These are phyloP conservation scores for Nyctibius bracteatus DNA, from an alignment of 2,113 vertebrate genomes.

Conservation along the genomic window DNA sequence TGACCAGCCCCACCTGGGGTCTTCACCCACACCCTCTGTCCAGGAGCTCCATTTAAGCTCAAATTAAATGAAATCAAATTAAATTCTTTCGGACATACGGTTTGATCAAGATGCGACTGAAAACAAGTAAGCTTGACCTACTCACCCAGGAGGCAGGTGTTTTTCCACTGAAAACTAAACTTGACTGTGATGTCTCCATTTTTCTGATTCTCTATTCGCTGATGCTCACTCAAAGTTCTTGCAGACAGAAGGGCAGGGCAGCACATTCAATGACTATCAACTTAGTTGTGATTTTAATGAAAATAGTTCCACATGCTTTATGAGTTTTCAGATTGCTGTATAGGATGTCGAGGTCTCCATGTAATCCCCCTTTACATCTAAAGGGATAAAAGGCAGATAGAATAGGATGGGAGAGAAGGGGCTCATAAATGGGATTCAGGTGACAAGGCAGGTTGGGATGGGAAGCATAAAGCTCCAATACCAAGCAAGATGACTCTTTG, in stretches of 20 bases:
- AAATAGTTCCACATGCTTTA: neutral
- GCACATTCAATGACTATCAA: neutral
- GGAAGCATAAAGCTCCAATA: neutral
- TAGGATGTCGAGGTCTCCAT: neutral
- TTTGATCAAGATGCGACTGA: neutral
- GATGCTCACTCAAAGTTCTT: neutral
- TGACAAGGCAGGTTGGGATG: neutral
- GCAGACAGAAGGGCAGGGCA: neutral
- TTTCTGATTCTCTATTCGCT: neutral
- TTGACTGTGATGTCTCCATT: neutral
- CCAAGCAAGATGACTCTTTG: neutral
- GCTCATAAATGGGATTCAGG: neutral
- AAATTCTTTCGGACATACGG: neutral
- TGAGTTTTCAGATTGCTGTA: neutral
- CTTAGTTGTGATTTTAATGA: neutral
- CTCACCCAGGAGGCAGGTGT: neutral
- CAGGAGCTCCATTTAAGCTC: neutral
- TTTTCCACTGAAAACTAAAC: neutral
- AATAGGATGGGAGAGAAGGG: neutral
- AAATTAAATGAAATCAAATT: too few species aligned
- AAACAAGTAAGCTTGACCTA: neutral
- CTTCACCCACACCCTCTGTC: neutral
- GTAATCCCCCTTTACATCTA: neutral
- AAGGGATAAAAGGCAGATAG: neutral
- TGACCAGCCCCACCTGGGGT: neutral